Evolutionary conservation across 2,888 invertebrate genomes (phyloP).

Genomic region (Caenorhabditis angaria): DNA sequence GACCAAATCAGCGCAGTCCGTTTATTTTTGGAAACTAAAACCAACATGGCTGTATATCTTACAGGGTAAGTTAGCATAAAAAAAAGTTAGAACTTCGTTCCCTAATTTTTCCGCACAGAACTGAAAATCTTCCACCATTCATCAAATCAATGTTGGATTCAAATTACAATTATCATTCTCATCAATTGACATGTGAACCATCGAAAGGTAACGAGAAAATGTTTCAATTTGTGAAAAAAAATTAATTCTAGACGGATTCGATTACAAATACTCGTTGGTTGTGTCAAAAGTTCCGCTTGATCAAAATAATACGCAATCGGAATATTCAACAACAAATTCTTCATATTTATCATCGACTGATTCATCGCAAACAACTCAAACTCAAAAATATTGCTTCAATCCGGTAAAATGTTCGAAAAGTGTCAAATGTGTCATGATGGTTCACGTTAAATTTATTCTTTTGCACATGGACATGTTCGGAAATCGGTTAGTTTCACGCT

Average conservation of each 20-base stretch:
- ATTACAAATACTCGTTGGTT: neutral
- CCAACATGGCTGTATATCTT: too few species aligned
- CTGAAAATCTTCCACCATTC: slow-evolving; percentile 3
- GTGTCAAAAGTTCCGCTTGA: neutral
- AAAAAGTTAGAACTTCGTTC: too few species aligned
- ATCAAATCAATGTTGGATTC: slow-evolving; percentile 2
- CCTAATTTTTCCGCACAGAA: too few species aligned
- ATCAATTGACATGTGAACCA: slow-evolving; percentile 6
- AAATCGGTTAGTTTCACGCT: slow-evolving; percentile 7
- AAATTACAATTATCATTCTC: slow-evolving; percentile 5
- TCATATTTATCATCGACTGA: neutral
- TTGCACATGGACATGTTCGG: slow-evolving; percentile 13
- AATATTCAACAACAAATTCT: neutral
- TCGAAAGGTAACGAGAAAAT: neutral
- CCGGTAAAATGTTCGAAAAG: neutral
- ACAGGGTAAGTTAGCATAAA: too few species aligned
- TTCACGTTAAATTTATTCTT: slow-evolving; percentile 25
- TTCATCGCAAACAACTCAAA: too few species aligned
- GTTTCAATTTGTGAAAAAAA: too few species aligned
- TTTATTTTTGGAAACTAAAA: too few species aligned
- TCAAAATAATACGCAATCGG: neutral
- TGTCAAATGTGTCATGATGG: slow-evolving; percentile 22
- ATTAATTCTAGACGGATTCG: neutral
- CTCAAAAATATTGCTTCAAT: neutral
- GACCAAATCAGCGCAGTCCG: too few species aligned